Conservation (phyloP, 2,797 vertebrate genomes). For the Lithobates sylvaticus region DNA sequence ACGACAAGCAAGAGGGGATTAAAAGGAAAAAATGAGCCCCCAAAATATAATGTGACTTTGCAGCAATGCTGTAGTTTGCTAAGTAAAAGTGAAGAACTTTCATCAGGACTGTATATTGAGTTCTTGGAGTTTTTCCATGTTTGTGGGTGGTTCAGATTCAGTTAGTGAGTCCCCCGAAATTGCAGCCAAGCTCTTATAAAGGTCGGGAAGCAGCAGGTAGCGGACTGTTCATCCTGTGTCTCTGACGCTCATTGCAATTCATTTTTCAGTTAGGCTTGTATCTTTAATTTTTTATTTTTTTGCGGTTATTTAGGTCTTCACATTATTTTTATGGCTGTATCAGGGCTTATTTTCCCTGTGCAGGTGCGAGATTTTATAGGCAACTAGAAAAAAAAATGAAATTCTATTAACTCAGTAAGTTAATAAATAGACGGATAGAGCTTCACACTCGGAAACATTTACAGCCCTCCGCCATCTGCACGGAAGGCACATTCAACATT, state of each 20-base stretch:
- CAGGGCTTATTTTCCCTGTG: neutral
- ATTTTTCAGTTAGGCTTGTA: neutral
- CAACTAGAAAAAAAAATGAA: neutral
- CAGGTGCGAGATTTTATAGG: slow-evolving; percentile 27
- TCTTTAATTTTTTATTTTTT: neutral
- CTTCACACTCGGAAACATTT: slow-evolving; percentile 9
- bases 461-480: slow-evolving; percentile 33
- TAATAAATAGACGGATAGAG: slow-evolving; percentile 27
- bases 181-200: neutral
- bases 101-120: too few species aligned
- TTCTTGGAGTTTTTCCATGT: too few species aligned
- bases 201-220: neutral
- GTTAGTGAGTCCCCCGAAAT: neutral
- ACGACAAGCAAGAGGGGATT: too few species aligned
- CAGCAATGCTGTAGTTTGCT: too few species aligned
- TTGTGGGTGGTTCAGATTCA: too few species aligned
- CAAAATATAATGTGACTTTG: too few species aligned
- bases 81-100: too few species aligned
- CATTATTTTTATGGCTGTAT: neutral
- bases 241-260: neutral
- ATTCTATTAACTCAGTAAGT: neutral
- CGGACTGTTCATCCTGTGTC: neutral
- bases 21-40: too few species aligned
- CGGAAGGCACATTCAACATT: slow-evolving; percentile 11
- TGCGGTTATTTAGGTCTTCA: neutral